Conservation (phyloP, 2,113 vertebrate genomes). For the Pteruthius melanotis region DNA sequence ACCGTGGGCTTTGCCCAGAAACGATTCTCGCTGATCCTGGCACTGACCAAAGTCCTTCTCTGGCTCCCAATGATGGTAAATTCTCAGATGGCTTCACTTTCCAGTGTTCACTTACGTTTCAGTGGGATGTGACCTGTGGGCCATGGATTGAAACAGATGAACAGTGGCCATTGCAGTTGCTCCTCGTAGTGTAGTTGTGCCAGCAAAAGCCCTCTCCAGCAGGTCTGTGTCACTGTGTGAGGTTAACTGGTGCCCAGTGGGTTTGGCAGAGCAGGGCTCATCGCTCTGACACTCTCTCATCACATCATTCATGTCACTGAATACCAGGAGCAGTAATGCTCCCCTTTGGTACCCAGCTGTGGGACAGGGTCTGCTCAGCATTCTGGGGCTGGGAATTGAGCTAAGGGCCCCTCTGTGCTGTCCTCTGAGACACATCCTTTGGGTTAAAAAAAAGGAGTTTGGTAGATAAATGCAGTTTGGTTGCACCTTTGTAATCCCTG, state of each 20-base stretch:
- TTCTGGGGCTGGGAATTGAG: background rate
- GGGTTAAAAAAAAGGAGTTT: background rate
- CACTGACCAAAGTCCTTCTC: slow-evolving; percentile 82
- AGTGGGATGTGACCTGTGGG: background rate
- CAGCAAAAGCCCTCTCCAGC: background rate
- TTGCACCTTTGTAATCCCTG: background rate
- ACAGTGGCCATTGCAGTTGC: background rate
- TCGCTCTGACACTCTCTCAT: background rate
- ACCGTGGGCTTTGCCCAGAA: slow-evolving; percentile 85
- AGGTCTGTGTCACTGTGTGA: background rate
- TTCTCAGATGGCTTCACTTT: background rate
- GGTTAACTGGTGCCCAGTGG: background rate
- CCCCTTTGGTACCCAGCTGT: background rate
- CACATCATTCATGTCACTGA: background rate
- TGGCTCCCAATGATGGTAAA: slow-evolving; percentile 99
- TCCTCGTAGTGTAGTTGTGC: background rate
- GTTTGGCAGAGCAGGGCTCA: background rate
- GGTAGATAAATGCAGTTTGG: background rate
- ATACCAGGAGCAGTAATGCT: background rate
- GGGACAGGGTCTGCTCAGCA: background rate
- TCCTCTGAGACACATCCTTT: background rate
- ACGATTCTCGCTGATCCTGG: slow-evolving; percentile 91
- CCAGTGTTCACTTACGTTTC: background rate
- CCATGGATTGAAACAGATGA: background rate
- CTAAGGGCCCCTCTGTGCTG: background rate